Conservation (phyloP, 2,888 invertebrate genomes). For the Sepiola atlantica region DNA sequence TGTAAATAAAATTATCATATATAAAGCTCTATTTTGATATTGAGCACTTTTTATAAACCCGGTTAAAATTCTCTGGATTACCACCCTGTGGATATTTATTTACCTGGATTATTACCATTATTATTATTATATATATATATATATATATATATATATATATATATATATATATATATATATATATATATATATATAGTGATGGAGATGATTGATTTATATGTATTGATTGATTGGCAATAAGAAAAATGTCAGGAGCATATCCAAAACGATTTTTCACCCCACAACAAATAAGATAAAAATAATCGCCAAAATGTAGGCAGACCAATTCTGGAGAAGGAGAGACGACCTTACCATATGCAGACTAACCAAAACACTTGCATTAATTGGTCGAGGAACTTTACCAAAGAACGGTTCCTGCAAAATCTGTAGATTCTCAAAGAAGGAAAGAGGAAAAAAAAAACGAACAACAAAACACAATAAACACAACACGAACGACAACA, state of each 20-base stretch:
- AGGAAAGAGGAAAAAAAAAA: not conserved
- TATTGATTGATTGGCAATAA: not conserved
- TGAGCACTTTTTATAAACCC: too few species aligned
- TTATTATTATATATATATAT: too few species aligned
- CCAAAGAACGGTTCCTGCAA: not conserved
- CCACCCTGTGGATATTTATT: too few species aligned
- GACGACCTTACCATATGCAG: not conserved
- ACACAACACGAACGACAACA: not conserved
- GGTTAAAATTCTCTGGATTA: too few species aligned
- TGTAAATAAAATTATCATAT: too few species aligned
- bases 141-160: too few species aligned
- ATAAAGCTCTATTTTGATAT: too few species aligned
- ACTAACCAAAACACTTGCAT: not conserved
- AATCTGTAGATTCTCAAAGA: not conserved
- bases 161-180: not conserved
- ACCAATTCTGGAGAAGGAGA: not conserved
- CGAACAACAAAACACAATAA: not conserved
- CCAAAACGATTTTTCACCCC: too few species aligned
- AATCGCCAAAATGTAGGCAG: not conserved
- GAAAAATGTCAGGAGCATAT: not conserved
- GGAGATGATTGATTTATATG: not conserved
- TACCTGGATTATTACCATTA: too few species aligned
- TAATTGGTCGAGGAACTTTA: not conserved
- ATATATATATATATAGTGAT: not conserved
- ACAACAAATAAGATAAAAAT: not conserved